These are phyloP conservation scores for Brenthis daphne DNA, from an alignment of 2,888 invertebrate genomes.

Conservation along the genomic window DNA sequence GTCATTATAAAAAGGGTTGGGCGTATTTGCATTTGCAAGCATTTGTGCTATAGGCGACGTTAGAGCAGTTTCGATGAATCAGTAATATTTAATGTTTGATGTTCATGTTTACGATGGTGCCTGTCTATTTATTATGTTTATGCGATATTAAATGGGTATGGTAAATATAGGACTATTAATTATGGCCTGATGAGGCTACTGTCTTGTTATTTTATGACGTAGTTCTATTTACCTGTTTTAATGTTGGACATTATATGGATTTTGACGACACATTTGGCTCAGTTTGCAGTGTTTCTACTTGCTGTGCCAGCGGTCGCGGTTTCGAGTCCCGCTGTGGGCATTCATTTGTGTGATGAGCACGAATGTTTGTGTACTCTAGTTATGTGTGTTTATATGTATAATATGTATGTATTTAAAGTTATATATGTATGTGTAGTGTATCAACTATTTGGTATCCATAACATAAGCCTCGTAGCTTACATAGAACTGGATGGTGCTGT, in stretches of 20 bases:
- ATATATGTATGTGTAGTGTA: too few species aligned
- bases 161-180: conserved; percentile 36
- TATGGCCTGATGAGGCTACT: conserved; percentile 29
- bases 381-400: too few species aligned
- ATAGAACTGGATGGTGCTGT: too few species aligned
- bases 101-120: conserved; percentile 25
- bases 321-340: too few species aligned
- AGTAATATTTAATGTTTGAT: conserved; percentile 32
- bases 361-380: too few species aligned
- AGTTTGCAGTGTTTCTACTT: too few species aligned
- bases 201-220: conserved; percentile 29
- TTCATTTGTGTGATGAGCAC: too few species aligned
- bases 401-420: too few species aligned
- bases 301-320: too few species aligned
- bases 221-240: neutral
- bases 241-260: conserved; percentile 2
- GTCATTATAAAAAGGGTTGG: conserved; percentile 7
- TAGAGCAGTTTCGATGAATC: conserved; percentile 28
- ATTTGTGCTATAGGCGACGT: conserved; percentile 7
- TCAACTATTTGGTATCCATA: too few species aligned
- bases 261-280: neutral
- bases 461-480: too few species aligned
- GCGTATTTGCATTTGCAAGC: conserved; percentile 2
- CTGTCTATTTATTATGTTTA: conserved; percentile 33
- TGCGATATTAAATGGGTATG: conserved; percentile 35